These are phyloP conservation scores for Clistopyga incitator DNA, from an alignment of 2,888 invertebrate genomes.

Conservation along the genomic window DNA sequence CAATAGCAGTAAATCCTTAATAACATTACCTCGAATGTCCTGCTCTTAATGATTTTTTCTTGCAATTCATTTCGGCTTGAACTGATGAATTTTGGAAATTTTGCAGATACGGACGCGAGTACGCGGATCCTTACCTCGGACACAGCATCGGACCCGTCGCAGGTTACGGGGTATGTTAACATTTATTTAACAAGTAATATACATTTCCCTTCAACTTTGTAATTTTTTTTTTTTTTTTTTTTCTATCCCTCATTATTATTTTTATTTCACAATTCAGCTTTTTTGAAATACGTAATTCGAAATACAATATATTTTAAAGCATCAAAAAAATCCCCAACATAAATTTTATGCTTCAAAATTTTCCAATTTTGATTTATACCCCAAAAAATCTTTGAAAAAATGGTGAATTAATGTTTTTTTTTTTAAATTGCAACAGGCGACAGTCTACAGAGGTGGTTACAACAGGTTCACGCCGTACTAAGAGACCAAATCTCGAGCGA, in stretches of 20 bases:
- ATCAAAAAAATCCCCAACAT: too few species aligned
- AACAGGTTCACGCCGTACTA: conserved; percentile 98
- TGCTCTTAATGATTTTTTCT: conserved; percentile 20
- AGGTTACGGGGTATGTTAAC: conserved; percentile 95
- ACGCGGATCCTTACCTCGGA: conserved; percentile 96
- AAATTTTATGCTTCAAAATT: too few species aligned
- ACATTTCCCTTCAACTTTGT: too few species aligned
- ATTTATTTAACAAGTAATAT: background rate
- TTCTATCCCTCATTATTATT: too few species aligned
- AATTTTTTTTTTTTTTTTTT: too few species aligned
- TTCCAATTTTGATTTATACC: too few species aligned
- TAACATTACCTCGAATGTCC: conserved; percentile 27
- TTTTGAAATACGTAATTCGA: too few species aligned
- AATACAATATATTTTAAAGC: too few species aligned
- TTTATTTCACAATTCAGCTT: too few species aligned
- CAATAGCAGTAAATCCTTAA: conserved; percentile 46
- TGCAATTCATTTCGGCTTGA: background rate
- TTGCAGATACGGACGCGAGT: conserved; percentile 93
- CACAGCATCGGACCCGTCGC: conserved; percentile 98
- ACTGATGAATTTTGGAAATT: conserved; percentile 62
- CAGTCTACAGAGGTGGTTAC: conserved; percentile 97
- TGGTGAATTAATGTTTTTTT: conserved; percentile 19
- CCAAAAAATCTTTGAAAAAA: background rate
- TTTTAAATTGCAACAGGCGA: conserved; percentile 87
- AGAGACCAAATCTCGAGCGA: conserved; percentile 77